Conservation (phyloP, 2,113 vertebrate genomes). For the Hiodon tergisus region DNA sequence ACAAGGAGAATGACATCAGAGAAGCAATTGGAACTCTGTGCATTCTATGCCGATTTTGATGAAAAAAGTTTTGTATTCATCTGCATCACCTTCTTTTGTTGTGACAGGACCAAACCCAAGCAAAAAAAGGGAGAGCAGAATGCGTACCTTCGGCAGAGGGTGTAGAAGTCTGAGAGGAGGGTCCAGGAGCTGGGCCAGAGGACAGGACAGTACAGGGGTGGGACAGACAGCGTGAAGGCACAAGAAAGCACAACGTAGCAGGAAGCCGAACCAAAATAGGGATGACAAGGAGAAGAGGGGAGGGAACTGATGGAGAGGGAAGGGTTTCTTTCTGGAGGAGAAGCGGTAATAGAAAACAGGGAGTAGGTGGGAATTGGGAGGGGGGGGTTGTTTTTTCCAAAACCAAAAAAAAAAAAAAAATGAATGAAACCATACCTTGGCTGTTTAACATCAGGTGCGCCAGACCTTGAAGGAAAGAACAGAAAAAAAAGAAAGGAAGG, state of each 20-base stretch:
- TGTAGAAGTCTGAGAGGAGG: conserved; percentile 69
- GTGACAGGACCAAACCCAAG: conserved; percentile 52
- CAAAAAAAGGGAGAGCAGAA: conserved; percentile 55
- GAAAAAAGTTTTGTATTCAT: conserved; percentile 16
- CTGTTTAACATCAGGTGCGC: conserved; percentile 77
- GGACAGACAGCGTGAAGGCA: conserved; percentile 68
- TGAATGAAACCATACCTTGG: conserved; percentile 70
- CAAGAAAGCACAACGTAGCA: conserved; percentile 61
- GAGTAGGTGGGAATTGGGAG: not conserved
- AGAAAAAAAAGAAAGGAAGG: conserved; percentile 71
- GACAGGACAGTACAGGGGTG: conserved; percentile 73
- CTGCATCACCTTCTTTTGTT: conserved; percentile 4
- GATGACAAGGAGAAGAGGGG: conserved; percentile 6
- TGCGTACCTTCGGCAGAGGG: conserved; percentile 67
- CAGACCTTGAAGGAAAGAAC: conserved; percentile 80
- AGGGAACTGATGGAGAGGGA: conserved; percentile 48
- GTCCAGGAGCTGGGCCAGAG: conserved; percentile 71
- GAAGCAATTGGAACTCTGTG: conserved; percentile 12
- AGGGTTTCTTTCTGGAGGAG: conserved; percentile 50
- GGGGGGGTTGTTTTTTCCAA: not conserved
- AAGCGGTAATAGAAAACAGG: not conserved
- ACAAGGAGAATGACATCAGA: conserved; percentile 28
- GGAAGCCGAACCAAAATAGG: conserved; percentile 26
- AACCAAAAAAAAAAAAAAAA: conserved; percentile 36
- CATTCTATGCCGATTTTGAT: conserved; percentile 18